Evolutionary conservation across 2,113 vertebrate genomes (phyloP), one percentile per base, ranked within the genome.

Genomic region (Nycticryphes semicollaris): DNA sequence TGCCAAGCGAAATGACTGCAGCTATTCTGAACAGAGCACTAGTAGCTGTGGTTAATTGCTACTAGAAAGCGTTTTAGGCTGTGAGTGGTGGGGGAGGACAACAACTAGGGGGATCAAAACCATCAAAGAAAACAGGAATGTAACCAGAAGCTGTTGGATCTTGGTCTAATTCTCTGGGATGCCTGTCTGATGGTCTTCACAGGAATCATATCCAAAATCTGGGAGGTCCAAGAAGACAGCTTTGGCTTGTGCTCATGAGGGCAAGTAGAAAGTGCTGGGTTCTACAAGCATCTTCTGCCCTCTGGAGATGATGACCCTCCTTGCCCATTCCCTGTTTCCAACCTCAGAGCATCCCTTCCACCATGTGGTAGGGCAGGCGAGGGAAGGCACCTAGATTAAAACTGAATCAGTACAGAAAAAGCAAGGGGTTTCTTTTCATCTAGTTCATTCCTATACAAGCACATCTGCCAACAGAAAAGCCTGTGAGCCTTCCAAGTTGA

Each of bases 361-460:
- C 14, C 1, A 2, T n/a, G 50, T 10, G 12, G 17, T 37, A 24
- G 22, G 73, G 39, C 39, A 84, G 33, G 37, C 11, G 14, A 56
- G 37, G 24, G 45, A 88, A 72, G 12, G 39, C 24, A 66, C 37
- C 17, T 20, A 17, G 18, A 30, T 43, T 33, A 69, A 81, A 93
- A 17, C 23, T 4, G 30, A 77, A 69, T 37, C n/a, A 20, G 8
- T 27, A 39, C 0, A 1, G 35, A 48, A 9, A 35, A 35, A 70
- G 41, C 18, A 39, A 87, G 24, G 41, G 7, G 10, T 27, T 89
- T 35, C 35, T 37, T 47, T 62, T 14, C 30, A 77, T 66, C n/a
- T 45, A 47, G 72, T 60, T 47, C 0, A 0, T 20, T 16, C 21
- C 25, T n/a, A 9, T 15, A n/a, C 57, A 75, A 83, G 33, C 31